A percentile compares a stretch with the other conserved stretches of the same genome.
Conservation (phyloP, 1,140 invertebrate genomes). For the Drosophila sucinea region DNA sequence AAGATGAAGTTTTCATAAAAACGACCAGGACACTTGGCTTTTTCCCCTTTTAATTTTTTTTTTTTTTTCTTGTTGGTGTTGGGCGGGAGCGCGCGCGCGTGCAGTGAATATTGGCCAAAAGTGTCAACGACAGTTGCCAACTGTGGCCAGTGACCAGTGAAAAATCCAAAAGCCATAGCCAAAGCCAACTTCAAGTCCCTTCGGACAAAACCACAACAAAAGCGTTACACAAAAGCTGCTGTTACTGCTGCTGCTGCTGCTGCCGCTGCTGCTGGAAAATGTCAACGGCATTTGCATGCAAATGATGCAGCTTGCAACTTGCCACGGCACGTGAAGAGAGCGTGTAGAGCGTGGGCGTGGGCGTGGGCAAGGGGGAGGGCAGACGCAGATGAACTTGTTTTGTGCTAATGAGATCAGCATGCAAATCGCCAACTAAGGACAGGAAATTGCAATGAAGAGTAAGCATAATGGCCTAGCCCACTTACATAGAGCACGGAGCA, state of each 20-base stretch:
- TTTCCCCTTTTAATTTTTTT: neutral
- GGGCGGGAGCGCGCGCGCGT: constrained; percentile 37
- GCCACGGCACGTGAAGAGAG: constrained; percentile 6
- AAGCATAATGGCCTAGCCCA: constrained; percentile 59
- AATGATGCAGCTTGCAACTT: constrained; percentile 68
- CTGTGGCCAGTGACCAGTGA: constrained; percentile 43
- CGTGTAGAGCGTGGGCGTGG: constrained; percentile 16
- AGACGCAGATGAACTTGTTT: constrained; percentile 68
- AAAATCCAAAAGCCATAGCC: constrained; percentile 19
- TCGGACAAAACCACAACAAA: constrained; percentile 72
- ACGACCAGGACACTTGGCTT: constrained; percentile 9
- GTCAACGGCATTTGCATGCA: constrained; percentile 80
- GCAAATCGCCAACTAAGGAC: constrained; percentile 66
- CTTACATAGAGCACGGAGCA: constrained; percentile 43
- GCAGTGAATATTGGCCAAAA: constrained; percentile 73
- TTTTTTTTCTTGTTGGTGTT: constrained; percentile 11
- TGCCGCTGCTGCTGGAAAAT: constrained; percentile 37
- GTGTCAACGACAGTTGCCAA: constrained; percentile 74
- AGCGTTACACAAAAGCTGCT: constrained; percentile 58
- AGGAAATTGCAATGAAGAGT: constrained; percentile 76
- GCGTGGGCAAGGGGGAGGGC: constrained; percentile 13
- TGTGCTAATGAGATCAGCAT: constrained; percentile 80
- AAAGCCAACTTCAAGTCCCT: constrained; percentile 54
- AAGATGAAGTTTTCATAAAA: constrained; percentile 66
- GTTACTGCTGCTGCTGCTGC: constrained; percentile 41